Percentiles rank a stretch among this genome's conserved stretches.
phyloP scores from a whole-genome alignment of 2,113 vertebrate genomes.

The Sapayoa aenigma region DNA sequence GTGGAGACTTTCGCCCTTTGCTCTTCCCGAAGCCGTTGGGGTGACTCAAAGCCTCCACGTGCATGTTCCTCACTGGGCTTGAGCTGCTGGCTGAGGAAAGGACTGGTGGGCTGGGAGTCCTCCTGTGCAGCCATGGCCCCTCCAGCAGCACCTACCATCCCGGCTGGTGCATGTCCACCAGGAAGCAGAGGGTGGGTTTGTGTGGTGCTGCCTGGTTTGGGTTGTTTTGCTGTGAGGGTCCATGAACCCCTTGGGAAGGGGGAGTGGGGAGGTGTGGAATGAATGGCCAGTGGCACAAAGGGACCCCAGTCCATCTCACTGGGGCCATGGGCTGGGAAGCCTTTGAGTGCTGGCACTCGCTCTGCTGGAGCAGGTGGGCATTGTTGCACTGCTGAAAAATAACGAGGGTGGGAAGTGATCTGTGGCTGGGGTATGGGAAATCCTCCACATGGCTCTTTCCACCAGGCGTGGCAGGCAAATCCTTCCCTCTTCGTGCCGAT shows the following conservation, averaged over 20 bases:
- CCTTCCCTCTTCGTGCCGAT: background rate
- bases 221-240: background rate
- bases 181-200: background rate
- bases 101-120: rapidly evolving
- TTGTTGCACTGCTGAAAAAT: rapidly evolving
- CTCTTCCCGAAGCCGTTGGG: rapidly evolving
- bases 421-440: background rate
- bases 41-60: background rate
- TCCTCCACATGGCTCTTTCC: background rate
- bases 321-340: background rate
- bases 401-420: background rate
- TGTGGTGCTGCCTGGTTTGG: rapidly evolving
- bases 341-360: rapidly evolving
- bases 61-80: rapidly evolving
- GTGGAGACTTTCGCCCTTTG: background rate
- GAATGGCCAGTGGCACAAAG: background rate
- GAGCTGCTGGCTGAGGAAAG: background rate
- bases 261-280: background rate
- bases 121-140: background rate
- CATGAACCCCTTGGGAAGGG: rapidly evolving
- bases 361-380: background rate
- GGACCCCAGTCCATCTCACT: background rate
- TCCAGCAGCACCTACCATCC: background rate
- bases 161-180: rapidly evolving
- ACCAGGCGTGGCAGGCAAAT: rapidly evolving